These are phyloP conservation scores for Stegodyphus dumicola DNA, from an alignment of 1,140 invertebrate genomes.

Conservation along the genomic window DNA sequence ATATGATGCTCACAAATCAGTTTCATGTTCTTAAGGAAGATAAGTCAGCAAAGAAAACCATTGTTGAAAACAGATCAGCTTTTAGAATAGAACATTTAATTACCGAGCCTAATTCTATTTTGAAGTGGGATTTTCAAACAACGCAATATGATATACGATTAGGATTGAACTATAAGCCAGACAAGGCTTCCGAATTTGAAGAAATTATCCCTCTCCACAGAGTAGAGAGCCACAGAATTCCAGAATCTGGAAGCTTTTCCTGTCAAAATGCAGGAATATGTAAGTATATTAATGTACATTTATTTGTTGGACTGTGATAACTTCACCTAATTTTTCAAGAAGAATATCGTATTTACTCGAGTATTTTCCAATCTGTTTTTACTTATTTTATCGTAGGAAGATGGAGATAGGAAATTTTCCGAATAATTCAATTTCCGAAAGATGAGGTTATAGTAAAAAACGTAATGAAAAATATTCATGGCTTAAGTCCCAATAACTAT, in stretches of 20 bases:
- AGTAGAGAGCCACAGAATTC: slow-evolving; percentile 30
- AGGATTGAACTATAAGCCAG: slow-evolving; percentile 9
- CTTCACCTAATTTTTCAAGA: not conserved
- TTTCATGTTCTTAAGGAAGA: slow-evolving; percentile 26
- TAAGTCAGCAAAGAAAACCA: not conserved
- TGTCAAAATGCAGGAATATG: slow-evolving; percentile 33
- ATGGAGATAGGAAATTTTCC: not conserved
- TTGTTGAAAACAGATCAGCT: slow-evolving; percentile 5
- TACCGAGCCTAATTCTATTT: slow-evolving; percentile 17
- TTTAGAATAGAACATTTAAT: slow-evolving; percentile 2
- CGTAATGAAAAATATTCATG: too few species aligned
- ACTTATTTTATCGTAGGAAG: not conserved
- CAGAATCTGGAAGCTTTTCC: slow-evolving; percentile 48
- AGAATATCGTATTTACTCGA: not conserved
- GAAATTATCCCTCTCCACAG: slow-evolving; percentile 20
- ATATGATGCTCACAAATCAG: slow-evolving; percentile 10
- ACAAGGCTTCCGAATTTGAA: slow-evolving; percentile 7
- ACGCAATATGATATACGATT: slow-evolving; percentile 25
- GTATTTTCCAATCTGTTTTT: not conserved
- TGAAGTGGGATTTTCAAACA: slow-evolving; percentile 44
- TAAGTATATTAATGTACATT: not conserved
- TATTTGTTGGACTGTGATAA: not conserved
- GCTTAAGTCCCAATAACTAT: too few species aligned
- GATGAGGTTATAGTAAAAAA: not conserved
- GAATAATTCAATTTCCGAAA: not conserved